Conservation (phyloP, 37 sponge, comb jelly and placozoan species). For the Aplysina aerophoba region DNA sequence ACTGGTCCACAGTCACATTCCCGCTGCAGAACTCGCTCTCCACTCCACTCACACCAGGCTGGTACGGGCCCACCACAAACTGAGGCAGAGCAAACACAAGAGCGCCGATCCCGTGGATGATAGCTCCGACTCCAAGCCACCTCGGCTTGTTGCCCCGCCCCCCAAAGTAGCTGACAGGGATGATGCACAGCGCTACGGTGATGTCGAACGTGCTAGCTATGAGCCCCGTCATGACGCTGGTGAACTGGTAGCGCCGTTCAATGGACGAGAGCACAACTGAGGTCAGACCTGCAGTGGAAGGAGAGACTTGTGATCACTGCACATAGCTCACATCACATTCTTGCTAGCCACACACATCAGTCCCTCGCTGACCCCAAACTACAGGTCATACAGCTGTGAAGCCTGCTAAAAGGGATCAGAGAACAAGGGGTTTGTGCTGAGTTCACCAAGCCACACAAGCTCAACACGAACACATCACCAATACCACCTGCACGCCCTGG, state of each 20-base stretch:
- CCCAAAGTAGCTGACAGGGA: slow-evolving; percentile 84
- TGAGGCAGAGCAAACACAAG: slow-evolving; percentile 80
- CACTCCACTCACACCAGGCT: neutral
- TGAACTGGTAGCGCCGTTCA: slow-evolving; percentile 72
- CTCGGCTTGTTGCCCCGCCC: slow-evolving; percentile 82
- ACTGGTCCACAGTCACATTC: neutral
- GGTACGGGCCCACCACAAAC: slow-evolving; percentile 63
- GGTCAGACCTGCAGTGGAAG: slow-evolving; percentile 57
- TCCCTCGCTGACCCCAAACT: too few relatives aligned
- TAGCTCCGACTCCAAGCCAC: slow-evolving; percentile 67
- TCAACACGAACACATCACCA: too few relatives aligned
- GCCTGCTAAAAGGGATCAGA: too few relatives aligned
- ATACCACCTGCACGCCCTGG: too few relatives aligned
- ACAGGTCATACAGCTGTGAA: too few relatives aligned
- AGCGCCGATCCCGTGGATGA: slow-evolving; percentile 68
- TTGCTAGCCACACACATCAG: too few relatives aligned
- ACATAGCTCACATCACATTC: too few relatives aligned
- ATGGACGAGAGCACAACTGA: slow-evolving; percentile 72
- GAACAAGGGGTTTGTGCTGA: too few relatives aligned
- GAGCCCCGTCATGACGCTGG: slow-evolving; percentile 59
- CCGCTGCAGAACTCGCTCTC: neutral
- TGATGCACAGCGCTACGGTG: slow-evolving; percentile 50
- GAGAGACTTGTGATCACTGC: too few relatives aligned
- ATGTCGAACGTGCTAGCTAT: slow-evolving; percentile 73
- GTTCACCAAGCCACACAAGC: too few relatives aligned